Base-by-base conservation (phyloP, 2,888 invertebrate genomes). In the Prenolepis imparis region DNA sequence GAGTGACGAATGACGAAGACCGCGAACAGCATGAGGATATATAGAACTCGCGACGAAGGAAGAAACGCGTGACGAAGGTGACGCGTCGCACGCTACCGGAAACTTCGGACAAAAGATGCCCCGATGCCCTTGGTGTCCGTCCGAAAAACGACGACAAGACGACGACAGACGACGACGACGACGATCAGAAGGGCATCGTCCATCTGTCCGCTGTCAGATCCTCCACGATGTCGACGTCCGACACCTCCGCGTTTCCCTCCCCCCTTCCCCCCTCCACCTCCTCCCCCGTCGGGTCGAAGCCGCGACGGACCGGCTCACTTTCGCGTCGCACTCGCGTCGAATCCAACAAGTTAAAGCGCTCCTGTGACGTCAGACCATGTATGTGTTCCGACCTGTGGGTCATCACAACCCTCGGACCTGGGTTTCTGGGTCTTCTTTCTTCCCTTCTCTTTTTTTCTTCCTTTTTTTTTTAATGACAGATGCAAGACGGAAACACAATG, bases 301-400 rank as follows among this genome's bases (percentile, higher is more conserved):
- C 68, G 64, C 73, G 28, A 11, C 78, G 78, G 78, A 78, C 72
- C 73, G 73, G 78, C 78, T 78, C 78, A 78, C 78, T 78, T 78
- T 80, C 78, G 78, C 73, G 59, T 80, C 59, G 73, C 78, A 80
- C 78, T 80, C 74, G 73, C 78, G 78, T 80, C 78, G 78, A 80
- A 80, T 80, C 78, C 78, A 80, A 80, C 78, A 80, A 80, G 78
- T 80, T 80, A 80, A 80, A 80, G 73, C 78, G 78, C 74, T 73
- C 32, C 78, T 80, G 73, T 80, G 73, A 80, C 73, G 78, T 80
- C 78, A 80, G 78, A 57, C 44, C 21, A 24, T 36, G 78, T 78
- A 24, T 36, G 78, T 78, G 72, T 59, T 72, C 73, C 78, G 72
- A 57, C 44, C 78, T n/a, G 52, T n/a, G 74, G 78, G 78, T 80